Percentiles rank a stretch among this genome's conserved stretches.
phyloP scores from a whole-genome alignment of 1,140 invertebrate species.

The Bombus haemorrhoidalis region DNA sequence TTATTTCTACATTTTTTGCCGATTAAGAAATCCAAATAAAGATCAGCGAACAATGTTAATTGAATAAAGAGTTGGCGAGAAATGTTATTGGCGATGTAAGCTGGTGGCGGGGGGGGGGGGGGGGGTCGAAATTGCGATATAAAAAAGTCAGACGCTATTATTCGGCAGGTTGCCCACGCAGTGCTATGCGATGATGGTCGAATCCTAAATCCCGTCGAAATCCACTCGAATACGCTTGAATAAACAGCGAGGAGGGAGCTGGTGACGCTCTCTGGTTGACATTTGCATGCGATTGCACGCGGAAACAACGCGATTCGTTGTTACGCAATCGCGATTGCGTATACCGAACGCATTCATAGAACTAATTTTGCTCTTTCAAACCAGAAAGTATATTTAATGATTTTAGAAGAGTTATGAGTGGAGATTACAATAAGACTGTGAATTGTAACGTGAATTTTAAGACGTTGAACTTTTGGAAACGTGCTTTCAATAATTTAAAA shows the following conservation, averaged over 20 bases:
- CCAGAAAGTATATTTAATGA: background rate
- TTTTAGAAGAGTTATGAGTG: background rate
- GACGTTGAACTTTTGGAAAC: no score
- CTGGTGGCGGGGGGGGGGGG: no score
- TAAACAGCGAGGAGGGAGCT: conserved; percentile 4
- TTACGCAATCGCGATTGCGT: conserved; percentile 7
- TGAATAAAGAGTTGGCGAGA: background rate
- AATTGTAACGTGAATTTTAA: no score
- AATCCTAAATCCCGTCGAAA: conserved; percentile 31
- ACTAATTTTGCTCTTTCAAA: background rate
- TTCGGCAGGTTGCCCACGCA: conserved; percentile 14
- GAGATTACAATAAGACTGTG: no score
- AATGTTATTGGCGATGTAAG: background rate
- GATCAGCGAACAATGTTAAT: no score
- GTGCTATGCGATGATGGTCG: background rate
- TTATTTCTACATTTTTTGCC: background rate
- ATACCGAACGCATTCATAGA: background rate
- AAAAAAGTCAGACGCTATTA: conserved; percentile 1
- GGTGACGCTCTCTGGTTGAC: conserved; percentile 6
- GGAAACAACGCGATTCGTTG: background rate
- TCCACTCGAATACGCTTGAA: background rate
- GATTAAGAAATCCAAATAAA: background rate
- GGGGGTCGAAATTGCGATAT: background rate
- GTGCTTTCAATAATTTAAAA: no score
- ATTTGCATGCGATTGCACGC: background rate